Evolutionary conservation across 2,888 invertebrate genomes (phyloP).

Genomic region (Myopa tessellatipennis): DNA sequence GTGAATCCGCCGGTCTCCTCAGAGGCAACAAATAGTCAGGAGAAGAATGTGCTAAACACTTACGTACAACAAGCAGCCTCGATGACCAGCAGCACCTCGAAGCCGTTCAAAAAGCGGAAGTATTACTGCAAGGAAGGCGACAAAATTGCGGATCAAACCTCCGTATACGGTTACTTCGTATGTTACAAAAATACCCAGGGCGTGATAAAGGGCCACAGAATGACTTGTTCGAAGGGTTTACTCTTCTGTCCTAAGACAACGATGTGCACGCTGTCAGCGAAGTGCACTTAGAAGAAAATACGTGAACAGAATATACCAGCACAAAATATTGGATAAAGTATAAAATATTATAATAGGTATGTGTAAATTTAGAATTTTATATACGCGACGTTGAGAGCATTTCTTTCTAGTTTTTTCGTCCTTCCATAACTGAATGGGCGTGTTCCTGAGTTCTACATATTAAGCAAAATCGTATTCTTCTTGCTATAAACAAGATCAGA

Average conservation of each 20-base stretch:
- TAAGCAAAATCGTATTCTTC: no score
- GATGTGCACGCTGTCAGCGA: constrained; percentile 67
- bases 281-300: constrained; percentile 54
- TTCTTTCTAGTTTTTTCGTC: no score
- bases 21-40: constrained; percentile 43
- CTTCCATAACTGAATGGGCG: no score
- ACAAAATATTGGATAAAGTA: no score
- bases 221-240: constrained; percentile 68
- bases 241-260: constrained; percentile 68
- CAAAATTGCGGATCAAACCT: constrained; percentile 69
- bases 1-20: constrained; percentile 17
- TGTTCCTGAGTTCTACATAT: no score
- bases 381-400: no score
- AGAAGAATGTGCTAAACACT: constrained; percentile 52
- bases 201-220: constrained; percentile 67
- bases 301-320: no score
- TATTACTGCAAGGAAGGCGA: constrained; percentile 68
- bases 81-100: constrained; percentile 37
- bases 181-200: constrained; percentile 67
- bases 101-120: constrained; percentile 58
- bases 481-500: no score
- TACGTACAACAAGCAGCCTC: constrained; percentile 51
- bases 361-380: no score
- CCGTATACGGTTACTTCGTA: constrained; percentile 69
- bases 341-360: no score